Conservation (phyloP, 2,113 vertebrate species). For the Bagarius yarrelli region DNA sequence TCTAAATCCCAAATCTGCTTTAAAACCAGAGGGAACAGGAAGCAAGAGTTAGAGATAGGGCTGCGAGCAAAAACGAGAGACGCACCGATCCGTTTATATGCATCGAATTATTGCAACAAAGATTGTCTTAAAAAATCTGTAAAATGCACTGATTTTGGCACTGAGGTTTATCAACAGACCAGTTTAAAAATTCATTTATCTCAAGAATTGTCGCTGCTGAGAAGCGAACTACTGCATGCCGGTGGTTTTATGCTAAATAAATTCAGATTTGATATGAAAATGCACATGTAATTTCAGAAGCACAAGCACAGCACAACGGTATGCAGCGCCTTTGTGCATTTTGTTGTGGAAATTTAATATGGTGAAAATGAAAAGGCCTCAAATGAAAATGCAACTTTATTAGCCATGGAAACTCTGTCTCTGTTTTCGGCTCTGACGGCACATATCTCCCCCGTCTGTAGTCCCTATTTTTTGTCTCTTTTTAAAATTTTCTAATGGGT, state of each 20-base stretch:
- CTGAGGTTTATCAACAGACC: slow-evolving; percentile 28
- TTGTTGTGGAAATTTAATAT: slow-evolving; percentile 9
- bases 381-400: slow-evolving; percentile 22
- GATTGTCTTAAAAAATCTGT: slow-evolving; percentile 26
- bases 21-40: slow-evolving; percentile 60
- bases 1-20: slow-evolving; percentile 68
- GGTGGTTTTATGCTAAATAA: slow-evolving; percentile 15
- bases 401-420: slow-evolving; percentile 15
- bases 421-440: slow-evolving; percentile 46
- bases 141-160: slow-evolving; percentile 23
- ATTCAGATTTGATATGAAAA: slow-evolving; percentile 34
- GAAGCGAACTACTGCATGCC: slow-evolving; percentile 10
- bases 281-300: slow-evolving; percentile 48
- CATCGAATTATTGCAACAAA: slow-evolving; percentile 40
- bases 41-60: slow-evolving; percentile 44
- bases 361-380: slow-evolving; percentile 8
- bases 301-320: slow-evolving; percentile 41
- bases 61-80: slow-evolving; percentile 44
- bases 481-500: background rate
- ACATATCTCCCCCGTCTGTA: background rate
- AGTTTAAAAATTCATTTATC: slow-evolving; percentile 23
- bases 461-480: background rate
- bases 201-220: background rate
- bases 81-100: slow-evolving; percentile 35
- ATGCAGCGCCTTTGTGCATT: slow-evolving; percentile 10